Evolutionary conservation across 2,797 vertebrate genomes (phyloP).

Genomic region (Sebastes cheni): DNA sequence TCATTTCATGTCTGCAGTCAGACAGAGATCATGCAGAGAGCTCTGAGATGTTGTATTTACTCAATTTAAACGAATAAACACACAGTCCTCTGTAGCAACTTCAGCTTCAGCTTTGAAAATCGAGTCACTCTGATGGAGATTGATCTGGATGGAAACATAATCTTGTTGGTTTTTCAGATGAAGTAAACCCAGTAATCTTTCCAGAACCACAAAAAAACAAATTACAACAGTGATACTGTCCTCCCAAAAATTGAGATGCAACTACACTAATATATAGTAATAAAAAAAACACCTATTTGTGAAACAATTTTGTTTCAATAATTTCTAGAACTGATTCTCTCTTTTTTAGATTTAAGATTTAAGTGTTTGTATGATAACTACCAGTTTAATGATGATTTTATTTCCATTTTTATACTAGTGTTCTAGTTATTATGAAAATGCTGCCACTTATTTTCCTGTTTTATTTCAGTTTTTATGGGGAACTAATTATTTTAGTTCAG

Average conservation of each 20-base stretch:
- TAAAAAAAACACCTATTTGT: not conserved
- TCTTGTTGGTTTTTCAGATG: not conserved
- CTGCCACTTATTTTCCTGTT: not conserved
- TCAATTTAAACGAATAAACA: slow-evolving; percentile 12
- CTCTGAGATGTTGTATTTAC: slow-evolving; percentile 23
- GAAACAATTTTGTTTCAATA: not conserved
- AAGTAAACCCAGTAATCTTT: not conserved
- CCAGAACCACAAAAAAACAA: not conserved
- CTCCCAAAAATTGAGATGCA: not conserved
- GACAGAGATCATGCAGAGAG: not conserved
- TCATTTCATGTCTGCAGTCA: slow-evolving; percentile 3
- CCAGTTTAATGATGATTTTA: not conserved
- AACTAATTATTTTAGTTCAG: not conserved
- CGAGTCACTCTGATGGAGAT: not conserved
- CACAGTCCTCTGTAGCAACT: not conserved
- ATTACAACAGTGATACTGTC: not conserved
- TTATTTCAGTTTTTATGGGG: not conserved
- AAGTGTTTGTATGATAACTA: not conserved
- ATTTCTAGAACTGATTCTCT: not conserved
- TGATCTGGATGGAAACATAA: not conserved
- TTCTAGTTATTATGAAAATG: not conserved
- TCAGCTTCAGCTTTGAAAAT: slow-evolving; percentile 13
- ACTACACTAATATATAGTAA: not conserved
- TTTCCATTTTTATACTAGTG: not conserved
- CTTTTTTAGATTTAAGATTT: not conserved